A percentile compares a stretch with the other conserved stretches of the same genome.
phyloP scores from a whole-genome alignment of 2,113 vertebrate genomes.

The Pluvialis apricaria region DNA sequence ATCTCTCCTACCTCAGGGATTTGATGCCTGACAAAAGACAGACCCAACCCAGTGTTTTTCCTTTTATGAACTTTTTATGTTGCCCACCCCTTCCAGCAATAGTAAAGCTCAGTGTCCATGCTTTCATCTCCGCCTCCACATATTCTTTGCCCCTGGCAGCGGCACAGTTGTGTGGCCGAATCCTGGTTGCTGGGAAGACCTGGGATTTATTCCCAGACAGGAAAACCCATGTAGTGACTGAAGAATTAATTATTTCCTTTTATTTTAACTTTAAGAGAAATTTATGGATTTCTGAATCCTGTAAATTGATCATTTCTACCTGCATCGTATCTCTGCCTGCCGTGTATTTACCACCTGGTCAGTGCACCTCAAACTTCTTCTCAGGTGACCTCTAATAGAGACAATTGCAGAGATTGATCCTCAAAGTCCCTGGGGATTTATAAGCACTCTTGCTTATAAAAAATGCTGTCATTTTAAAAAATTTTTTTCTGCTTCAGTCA shows the following conservation, averaged over 20 bases:
- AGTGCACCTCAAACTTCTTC: background rate
- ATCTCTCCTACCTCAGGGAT: background rate
- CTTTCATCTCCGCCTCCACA: background rate
- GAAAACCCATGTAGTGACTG: background rate
- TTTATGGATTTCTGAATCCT: background rate
- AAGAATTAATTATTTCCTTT: background rate
- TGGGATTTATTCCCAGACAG: background rate
- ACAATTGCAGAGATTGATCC: background rate
- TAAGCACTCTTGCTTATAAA: background rate
- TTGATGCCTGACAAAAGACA: background rate
- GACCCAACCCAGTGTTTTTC: background rate
- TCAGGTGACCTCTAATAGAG: background rate
- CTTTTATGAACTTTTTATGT: background rate
- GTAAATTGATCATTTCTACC: background rate
- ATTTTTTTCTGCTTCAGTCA: background rate
- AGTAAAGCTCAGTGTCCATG: background rate
- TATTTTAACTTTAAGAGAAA: background rate
- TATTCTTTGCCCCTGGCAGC: background rate
- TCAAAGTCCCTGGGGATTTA: background rate
- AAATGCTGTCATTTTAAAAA: background rate
- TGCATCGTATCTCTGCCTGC: background rate
- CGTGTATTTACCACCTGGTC: background rate
- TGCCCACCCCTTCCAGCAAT: background rate
- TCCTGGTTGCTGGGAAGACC: background rate
- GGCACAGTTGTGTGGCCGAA: rapidly evolving